Percentiles rank a stretch among this genome's conserved stretches.
Conservation (phyloP, 2,113 vertebrate species). For the Uria aalge region DNA sequence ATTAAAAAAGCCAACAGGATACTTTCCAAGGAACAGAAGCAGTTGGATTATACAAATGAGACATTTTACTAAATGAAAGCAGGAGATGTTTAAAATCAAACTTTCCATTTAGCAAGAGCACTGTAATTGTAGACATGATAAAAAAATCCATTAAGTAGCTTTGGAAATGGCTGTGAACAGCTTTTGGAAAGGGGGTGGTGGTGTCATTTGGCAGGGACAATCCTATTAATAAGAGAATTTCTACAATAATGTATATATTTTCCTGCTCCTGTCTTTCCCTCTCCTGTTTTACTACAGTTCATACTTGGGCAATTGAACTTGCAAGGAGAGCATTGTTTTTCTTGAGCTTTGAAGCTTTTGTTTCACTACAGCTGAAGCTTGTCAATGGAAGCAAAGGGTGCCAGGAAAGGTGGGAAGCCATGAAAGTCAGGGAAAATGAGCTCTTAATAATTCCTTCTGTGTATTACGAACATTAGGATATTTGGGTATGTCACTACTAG, state of each 20-base stretch:
- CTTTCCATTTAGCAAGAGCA: constrained; percentile 56
- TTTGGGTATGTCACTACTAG: background rate
- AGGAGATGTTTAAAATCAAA: constrained; percentile 40
- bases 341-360: background rate
- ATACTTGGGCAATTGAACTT: background rate
- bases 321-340: background rate
- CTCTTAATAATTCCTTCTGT: background rate
- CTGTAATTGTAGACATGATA: constrained; percentile 41
- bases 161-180: constrained; percentile 38
- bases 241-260: background rate
- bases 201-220: background rate
- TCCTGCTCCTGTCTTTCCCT: background rate
- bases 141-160: constrained; percentile 39
- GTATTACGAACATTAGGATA: background rate
- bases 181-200: background rate
- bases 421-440: background rate
- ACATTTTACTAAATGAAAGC: constrained; percentile 33
- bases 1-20: constrained; percentile 25
- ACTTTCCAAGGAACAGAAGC: constrained; percentile 45
- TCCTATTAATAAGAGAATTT: constrained; percentile 13
- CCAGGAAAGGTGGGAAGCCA: background rate
- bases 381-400: background rate
- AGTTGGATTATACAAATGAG: constrained; percentile 40
- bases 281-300: background rate
- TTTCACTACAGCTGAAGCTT: background rate